Evolutionary conservation across 2,888 invertebrate genomes (phyloP), one percentile per base, ranked within the genome.

Genomic region (Maniola hyperantus): DNA sequence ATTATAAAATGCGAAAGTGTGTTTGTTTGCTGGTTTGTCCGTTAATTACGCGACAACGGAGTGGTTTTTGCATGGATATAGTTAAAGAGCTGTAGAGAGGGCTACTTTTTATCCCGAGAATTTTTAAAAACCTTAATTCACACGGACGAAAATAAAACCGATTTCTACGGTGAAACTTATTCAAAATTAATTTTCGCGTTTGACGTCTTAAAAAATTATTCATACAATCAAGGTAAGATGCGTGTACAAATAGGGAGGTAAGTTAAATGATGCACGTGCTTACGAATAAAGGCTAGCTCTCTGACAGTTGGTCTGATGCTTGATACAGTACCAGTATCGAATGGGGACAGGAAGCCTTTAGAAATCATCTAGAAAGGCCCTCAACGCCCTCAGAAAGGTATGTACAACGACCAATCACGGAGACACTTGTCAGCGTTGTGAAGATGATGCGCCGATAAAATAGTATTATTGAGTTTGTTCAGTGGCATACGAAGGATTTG

Each of bases 391-490:
- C n/a, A 87, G 85, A 84, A 77, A 73, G 74, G 84, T 80, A 85
- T 84, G 85, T 84, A 79, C 84, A 84, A 84, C 87, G 80, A 84
- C 80, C 83, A 83, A 82, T 87, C 84, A 85, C 90, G 90, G 91
- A 91, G 89, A 79, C 84, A 87, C 89, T 87, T 87, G 88, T 90
- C 89, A 89, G 78, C 88, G 88, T 88, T 88, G 55, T 11, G n/a
- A 7, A 26, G 54, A 42, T 65, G 50, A 10, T 11, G 18, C 8
- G 34, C 42, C 50, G 66, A 66, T 67, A 67, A 65, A 67, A 65
- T 62, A 53, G 57, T 39, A 42, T 39, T 55, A 55, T 55, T 36
- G 54, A 33, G 18, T 55, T 46, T 50, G 13, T 61, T 63, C 44
- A 54, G 18, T 63, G 63, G 15, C 44, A 18, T 53, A 44, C 33